These are phyloP conservation scores for Bothrops jararaca DNA, from an alignment of 2,113 vertebrate genomes.

Conservation along the genomic window DNA sequence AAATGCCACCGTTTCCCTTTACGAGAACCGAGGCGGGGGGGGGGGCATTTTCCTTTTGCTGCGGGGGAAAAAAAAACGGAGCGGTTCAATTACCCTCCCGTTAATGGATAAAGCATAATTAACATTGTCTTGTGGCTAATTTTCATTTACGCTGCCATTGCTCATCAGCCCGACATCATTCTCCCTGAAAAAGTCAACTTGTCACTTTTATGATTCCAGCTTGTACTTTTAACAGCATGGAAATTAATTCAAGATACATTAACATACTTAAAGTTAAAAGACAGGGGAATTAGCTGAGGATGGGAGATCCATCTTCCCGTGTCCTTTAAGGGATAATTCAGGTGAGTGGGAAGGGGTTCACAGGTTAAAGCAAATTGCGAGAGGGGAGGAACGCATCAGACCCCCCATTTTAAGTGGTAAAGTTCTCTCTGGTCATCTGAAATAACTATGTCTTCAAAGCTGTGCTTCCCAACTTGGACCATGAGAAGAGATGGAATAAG, in stretches of 20 bases:
- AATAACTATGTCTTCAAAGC: background rate
- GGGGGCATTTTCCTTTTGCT: slow-evolving; percentile 59
- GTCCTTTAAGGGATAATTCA: slow-evolving; percentile 46
- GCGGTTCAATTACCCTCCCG: slow-evolving; percentile 67
- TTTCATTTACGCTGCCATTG: slow-evolving; percentile 65
- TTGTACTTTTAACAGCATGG: slow-evolving; percentile 71
- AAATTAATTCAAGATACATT: slow-evolving; percentile 71
- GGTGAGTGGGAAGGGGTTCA: background rate
- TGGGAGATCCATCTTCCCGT: slow-evolving; percentile 23
- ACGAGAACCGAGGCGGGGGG: slow-evolving; percentile 62
- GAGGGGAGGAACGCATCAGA: background rate
- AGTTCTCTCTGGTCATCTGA: background rate
- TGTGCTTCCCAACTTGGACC: no score
- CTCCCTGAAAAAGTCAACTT: slow-evolving; percentile 71
- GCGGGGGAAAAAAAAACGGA: slow-evolving; percentile 65
- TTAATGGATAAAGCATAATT: slow-evolving; percentile 75
- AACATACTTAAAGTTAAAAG: slow-evolving; percentile 48
- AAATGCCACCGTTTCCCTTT: slow-evolving; percentile 62
- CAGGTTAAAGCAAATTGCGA: background rate
- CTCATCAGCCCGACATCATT: slow-evolving; percentile 62
- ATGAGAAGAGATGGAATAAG: no score
- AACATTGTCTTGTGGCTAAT: slow-evolving; percentile 75
- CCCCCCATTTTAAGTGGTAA: background rate
- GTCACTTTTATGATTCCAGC: slow-evolving; percentile 74
- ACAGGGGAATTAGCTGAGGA: slow-evolving; percentile 37